Conservation (phyloP, 2,888 invertebrate genomes). For the Oeneis ivallda region DNA sequence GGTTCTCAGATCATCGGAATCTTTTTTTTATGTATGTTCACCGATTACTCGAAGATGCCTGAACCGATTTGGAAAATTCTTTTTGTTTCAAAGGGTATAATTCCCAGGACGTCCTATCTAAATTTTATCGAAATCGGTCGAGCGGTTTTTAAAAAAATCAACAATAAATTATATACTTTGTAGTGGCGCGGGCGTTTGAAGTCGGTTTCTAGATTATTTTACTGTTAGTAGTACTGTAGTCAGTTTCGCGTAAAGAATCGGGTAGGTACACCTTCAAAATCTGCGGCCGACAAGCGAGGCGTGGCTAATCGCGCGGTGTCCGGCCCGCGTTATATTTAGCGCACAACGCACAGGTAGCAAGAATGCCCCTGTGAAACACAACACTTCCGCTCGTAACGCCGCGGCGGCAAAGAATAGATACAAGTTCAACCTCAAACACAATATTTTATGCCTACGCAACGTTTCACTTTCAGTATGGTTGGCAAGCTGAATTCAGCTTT, state of each 20-base stretch:
- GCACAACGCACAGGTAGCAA: conserved; percentile 78
- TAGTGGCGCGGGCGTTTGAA: too few relatives aligned
- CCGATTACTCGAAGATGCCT: too few relatives aligned
- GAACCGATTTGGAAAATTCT: too few relatives aligned
- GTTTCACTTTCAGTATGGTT: not conserved
- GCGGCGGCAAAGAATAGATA: conserved; percentile 45
- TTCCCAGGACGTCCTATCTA: too few relatives aligned
- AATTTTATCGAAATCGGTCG: too few relatives aligned
- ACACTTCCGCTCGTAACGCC: conserved; percentile 76
- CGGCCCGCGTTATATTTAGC: conserved; percentile 64
- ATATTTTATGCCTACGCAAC: conserved; percentile 10
- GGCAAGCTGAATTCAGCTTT: not conserved
- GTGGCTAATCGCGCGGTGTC: conserved; percentile 48
- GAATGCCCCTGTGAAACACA: conserved; percentile 78
- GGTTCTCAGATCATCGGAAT: too few relatives aligned
- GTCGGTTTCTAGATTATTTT: too few relatives aligned
- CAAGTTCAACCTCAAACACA: not conserved
- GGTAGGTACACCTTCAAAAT: conserved; percentile 52
- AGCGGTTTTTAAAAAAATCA: too few relatives aligned
- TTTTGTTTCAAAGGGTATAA: too few relatives aligned
- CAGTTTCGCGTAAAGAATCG: conserved; percentile 44
- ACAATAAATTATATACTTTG: too few relatives aligned
- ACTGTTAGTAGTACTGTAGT: too few relatives aligned
- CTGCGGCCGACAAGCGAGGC: conserved; percentile 59
- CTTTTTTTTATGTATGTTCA: too few relatives aligned